These are phyloP conservation scores for Lasioglossum villosulum DNA, from an alignment of 2,888 invertebrate genomes.

Conservation along the genomic window DNA sequence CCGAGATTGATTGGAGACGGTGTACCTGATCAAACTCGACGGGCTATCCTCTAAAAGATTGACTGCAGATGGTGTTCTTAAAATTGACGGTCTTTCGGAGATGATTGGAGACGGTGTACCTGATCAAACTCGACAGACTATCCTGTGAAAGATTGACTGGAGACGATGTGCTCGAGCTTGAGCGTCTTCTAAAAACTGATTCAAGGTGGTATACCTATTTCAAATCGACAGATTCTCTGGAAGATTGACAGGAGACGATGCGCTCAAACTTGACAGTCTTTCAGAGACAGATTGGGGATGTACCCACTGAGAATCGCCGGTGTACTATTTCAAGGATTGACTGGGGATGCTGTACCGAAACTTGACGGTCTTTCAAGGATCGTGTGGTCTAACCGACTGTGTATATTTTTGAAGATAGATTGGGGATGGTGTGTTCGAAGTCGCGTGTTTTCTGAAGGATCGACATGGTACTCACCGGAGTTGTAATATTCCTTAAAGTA, in stretches of 20 bases:
- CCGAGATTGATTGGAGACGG: too few relatives aligned
- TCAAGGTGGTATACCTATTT: too few relatives aligned
- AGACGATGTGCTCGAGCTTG: neutral
- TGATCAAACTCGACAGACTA: neutral
- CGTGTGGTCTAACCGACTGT: neutral
- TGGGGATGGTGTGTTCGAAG: too few relatives aligned
- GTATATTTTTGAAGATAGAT: neutral
- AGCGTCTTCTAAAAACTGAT: neutral
- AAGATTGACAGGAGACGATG: too few relatives aligned
- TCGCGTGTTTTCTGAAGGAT: neutral
- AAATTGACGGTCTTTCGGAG: neutral
- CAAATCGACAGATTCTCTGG: too few relatives aligned
- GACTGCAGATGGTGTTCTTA: neutral
- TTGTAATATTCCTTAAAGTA: slow-evolving; percentile 89
- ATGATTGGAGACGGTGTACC: neutral
- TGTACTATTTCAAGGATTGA: neutral
- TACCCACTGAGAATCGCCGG: too few relatives aligned
- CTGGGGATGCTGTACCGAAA: neutral
- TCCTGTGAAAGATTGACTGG: too few relatives aligned
- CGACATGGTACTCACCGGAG: slow-evolving; percentile 85
- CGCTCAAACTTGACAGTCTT: too few relatives aligned
- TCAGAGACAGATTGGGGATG: too few relatives aligned
- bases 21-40: neutral
- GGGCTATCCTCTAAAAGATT: neutral
- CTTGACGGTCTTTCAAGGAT: neutral